Percentiles rank a stretch among this genome's conserved stretches.
phyloP scores from a whole-genome alignment of 1,140 invertebrate species.

The Geopemphigus sp. region DNA sequence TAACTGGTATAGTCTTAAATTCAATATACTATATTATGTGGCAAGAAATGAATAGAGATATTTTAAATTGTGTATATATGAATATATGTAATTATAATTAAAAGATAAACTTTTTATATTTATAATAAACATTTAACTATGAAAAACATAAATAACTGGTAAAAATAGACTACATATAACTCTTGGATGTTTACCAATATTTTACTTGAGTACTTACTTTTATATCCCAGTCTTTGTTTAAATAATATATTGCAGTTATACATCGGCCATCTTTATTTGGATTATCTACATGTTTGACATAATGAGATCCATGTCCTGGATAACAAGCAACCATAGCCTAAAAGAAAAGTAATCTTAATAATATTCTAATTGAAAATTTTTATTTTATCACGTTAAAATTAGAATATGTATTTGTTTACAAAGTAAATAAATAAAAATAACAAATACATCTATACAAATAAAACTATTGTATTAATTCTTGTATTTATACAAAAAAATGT shows the following conservation, averaged over 20 bases:
- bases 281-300: constrained; percentile 96
- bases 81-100: not conserved
- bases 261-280: constrained; percentile 92
- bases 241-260: constrained; percentile 94
- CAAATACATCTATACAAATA: too few species aligned
- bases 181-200: constrained; percentile 6
- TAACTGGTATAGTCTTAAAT: too few species aligned
- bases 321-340: constrained; percentile 98
- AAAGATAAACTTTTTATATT: not conserved
- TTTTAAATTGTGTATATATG: too few species aligned
- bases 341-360: constrained; percentile 52
- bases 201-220: constrained; percentile 57
- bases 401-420: too few species aligned
- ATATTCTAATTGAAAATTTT: too few species aligned
- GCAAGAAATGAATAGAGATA: too few species aligned
- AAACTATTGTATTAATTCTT: too few species aligned
- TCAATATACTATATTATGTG: too few species aligned
- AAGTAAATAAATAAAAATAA: too few species aligned
- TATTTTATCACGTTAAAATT: too few species aligned
- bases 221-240: constrained; percentile 89
- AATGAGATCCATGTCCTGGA: constrained; percentile 85
- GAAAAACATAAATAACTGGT: not conserved
- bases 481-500: too few species aligned
- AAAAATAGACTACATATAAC: not conserved
- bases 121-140: not conserved